A percentile compares a stretch with the other conserved stretches of the same genome.
These are phyloP conservation scores for Achatina immaculata DNA, from an alignment of 1,140 invertebrate species.

Conservation along the genomic window DNA sequence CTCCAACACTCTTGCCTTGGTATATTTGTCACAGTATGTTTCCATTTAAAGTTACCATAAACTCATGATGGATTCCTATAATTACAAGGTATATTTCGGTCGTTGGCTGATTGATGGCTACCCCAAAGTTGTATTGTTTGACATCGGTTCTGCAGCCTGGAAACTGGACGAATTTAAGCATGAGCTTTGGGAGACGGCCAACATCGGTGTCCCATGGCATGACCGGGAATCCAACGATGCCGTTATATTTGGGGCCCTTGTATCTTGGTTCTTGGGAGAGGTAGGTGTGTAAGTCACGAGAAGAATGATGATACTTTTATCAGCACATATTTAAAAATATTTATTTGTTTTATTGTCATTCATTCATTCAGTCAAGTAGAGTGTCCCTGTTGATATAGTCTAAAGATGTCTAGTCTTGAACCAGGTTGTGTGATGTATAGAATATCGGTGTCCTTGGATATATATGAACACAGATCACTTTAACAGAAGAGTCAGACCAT, in stretches of 20 bases:
- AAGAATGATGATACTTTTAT: background rate
- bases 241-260: conserved; percentile 95
- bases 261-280: conserved; percentile 92
- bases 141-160: conserved; percentile 96
- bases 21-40: too few relatives aligned
- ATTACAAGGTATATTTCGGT: conserved; percentile 84
- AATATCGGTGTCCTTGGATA: too few relatives aligned
- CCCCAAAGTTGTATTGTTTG: conserved; percentile 97
- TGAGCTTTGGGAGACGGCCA: conserved; percentile 75
- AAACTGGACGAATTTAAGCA: conserved; percentile 96
- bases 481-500: too few relatives aligned
- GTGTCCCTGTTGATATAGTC: too few relatives aligned
- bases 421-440: too few relatives aligned
- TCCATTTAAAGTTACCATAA: background rate
- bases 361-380: too few relatives aligned
- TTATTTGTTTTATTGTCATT: background rate
- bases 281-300: conserved; percentile 67
- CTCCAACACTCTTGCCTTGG: too few relatives aligned
- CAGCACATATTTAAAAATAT: background rate
- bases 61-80: background rate
- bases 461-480: too few relatives aligned
- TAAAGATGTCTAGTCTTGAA: too few relatives aligned
- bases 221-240: conserved; percentile 98
- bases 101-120: conserved; percentile 99
- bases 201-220: conserved; percentile 91